These are phyloP conservation scores for Anabacerthia variegaticeps DNA, from an alignment of 2,797 vertebrate genomes.

Conservation along the genomic window DNA sequence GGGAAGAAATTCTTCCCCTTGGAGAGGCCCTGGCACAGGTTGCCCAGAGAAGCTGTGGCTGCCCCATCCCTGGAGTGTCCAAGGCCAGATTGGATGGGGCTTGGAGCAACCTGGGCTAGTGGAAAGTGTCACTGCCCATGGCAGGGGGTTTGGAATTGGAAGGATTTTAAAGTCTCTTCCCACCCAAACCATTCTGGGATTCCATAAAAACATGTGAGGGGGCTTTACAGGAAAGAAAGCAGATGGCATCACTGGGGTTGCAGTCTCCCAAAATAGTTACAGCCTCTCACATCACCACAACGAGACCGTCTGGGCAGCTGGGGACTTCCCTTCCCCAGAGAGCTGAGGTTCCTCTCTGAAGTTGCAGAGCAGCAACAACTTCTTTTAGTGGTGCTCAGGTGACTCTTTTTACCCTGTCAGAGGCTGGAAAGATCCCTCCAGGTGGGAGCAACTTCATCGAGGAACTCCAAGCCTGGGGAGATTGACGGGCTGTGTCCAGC, in stretches of 20 bases:
- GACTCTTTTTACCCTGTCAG: background rate
- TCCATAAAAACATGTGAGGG: background rate
- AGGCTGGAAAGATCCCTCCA: background rate
- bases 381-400: background rate
- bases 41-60: background rate
- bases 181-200: background rate
- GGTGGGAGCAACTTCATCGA: background rate
- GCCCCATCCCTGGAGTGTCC: background rate
- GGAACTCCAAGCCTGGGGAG: accelerated
- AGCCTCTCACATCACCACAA: background rate
- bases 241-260: background rate
- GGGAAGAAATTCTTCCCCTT: accelerated
- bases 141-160: too few species aligned
- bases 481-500: background rate
- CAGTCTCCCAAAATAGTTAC: background rate
- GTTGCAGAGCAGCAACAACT: accelerated
- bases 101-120: background rate
- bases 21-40: background rate
- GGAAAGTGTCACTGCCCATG: background rate
- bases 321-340: background rate
- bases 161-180: background rate
- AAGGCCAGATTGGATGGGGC: accelerated
- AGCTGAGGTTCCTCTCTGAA: background rate
- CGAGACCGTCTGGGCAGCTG: background rate
- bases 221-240: background rate